Evolutionary conservation across 2,797 vertebrate species (phyloP).

Genomic region (Sternotherus odoratus): DNA sequence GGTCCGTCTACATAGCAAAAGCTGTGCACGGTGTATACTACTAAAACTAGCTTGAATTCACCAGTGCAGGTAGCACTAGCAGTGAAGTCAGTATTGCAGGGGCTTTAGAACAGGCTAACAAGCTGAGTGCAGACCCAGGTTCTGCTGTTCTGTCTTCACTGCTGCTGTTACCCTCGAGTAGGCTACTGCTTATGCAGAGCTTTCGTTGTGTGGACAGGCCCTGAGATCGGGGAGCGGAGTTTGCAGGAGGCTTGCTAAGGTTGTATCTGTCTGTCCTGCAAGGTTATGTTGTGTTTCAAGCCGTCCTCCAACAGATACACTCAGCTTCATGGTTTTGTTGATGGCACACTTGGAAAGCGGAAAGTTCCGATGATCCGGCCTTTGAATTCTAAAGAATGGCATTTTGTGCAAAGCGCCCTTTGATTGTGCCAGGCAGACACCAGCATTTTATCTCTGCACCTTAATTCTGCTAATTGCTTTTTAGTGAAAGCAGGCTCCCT

Average conservation of each 20-base stretch:
- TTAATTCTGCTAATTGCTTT: background rate
- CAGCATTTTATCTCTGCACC: background rate
- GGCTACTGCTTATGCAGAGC: background rate
- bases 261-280: background rate
- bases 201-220: background rate
- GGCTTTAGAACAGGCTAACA: background rate
- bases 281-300: background rate
- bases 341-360: background rate
- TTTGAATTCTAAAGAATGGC: background rate
- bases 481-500: conserved; percentile 4
- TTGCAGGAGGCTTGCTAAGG: background rate
- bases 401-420: conserved; percentile 7
- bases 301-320: background rate
- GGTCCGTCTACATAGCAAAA: background rate
- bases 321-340: background rate
- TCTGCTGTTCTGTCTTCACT: too few relatives aligned
- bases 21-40: too few relatives aligned
- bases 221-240: background rate
- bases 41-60: background rate
- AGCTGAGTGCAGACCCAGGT: background rate
- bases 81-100: background rate
- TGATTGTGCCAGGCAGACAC: background rate
- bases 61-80: background rate
- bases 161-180: background rate
- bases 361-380: background rate